phyloP scores from a whole-genome alignment of 2,888 invertebrate genomes.

The Diplolepis rosae region DNA sequence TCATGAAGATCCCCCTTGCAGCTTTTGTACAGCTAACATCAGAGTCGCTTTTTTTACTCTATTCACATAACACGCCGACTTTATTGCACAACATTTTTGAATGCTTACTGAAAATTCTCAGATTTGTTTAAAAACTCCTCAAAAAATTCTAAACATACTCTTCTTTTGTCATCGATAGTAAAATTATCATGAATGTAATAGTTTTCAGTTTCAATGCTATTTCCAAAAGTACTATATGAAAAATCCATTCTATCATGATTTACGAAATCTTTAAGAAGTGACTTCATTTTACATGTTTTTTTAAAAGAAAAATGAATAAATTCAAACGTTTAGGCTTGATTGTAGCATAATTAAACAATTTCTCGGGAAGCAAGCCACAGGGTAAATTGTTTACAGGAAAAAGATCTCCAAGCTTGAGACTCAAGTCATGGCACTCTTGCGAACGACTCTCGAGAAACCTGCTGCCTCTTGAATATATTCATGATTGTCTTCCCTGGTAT shows the following conservation, averaged over 20 bases:
- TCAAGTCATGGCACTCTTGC: constrained; percentile 31
- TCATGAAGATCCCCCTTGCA: constrained; percentile 31
- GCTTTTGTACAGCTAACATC: constrained; percentile 10
- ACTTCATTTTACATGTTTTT: not conserved
- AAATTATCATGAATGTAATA: too few species aligned
- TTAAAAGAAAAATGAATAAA: not conserved
- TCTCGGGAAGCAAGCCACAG: constrained; percentile 37
- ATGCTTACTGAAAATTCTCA: too few species aligned
- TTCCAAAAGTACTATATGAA: too few species aligned
- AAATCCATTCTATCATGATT: too few species aligned
- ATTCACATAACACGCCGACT: not conserved
- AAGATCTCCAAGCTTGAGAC: constrained; percentile 33
- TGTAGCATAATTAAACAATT: constrained; percentile 46
- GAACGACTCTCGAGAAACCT: constrained; percentile 50
- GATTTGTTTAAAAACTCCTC: too few species aligned
- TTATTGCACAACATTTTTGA: not conserved
- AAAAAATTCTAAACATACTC: too few species aligned
- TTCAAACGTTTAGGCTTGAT: constrained; percentile 3
- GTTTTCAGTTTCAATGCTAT: too few species aligned
- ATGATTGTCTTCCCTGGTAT: constrained; percentile 50
- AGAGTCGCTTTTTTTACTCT: too few species aligned
- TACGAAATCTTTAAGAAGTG: too few species aligned
- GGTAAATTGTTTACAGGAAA: constrained; percentile 54
- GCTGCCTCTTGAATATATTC: constrained; percentile 61
- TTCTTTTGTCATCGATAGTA: too few species aligned